Evolutionary conservation across 2,113 vertebrate species (phyloP).

Genomic region (Hystrix brachyura): DNA sequence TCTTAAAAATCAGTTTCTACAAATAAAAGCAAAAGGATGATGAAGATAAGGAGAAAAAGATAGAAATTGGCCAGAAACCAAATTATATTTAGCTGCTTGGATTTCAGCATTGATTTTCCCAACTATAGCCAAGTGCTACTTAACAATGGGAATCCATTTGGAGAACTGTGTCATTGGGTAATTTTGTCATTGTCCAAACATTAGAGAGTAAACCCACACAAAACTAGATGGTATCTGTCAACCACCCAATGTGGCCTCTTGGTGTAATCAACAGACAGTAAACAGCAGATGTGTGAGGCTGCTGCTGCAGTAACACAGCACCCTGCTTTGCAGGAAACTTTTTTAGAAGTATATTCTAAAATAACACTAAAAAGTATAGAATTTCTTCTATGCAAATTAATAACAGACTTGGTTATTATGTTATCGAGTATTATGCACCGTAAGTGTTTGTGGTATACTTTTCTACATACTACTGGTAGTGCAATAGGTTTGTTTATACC

Average conservation of each 20-base stretch:
- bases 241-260: not conserved
- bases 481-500: not conserved
- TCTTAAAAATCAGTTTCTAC: not conserved
- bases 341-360: not conserved
- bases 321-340: not conserved
- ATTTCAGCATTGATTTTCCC: not conserved
- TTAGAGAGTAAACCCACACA: not conserved
- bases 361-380: not conserved
- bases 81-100: not conserved
- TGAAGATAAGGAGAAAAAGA: not conserved
- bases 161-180: not conserved
- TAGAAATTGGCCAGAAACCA: not conserved
- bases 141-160: not conserved
- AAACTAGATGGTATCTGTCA: not conserved
- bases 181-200: not conserved
- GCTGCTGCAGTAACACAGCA: not conserved
- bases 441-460: not conserved
- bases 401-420: not conserved
- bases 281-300: not conserved
- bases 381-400: not conserved
- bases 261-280: not conserved
- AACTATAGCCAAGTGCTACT: not conserved
- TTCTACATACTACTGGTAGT: no score
- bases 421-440: not conserved
- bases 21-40: slow-evolving; percentile 2